Base-by-base conservation (phyloP, 2,888 invertebrate species). In the Macrosiphum euphorbiae region DNA sequence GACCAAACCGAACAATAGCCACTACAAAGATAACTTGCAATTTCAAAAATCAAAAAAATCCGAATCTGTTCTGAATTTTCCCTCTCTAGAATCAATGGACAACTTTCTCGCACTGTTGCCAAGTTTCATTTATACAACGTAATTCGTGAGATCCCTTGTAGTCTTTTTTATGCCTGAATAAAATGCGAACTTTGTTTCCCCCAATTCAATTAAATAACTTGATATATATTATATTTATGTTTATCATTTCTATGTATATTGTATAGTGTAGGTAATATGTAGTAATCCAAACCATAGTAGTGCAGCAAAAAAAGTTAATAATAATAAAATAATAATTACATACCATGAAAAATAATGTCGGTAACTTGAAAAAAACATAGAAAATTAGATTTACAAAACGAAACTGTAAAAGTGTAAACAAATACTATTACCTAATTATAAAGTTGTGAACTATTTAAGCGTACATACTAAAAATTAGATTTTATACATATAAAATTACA, bases 41-140 rank as follows among this genome's bases (percentile, higher is more conserved):
- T 55, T 58, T 89, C 1, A n/a, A 91, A 86, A 91, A 58, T 47
- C 58, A 52, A 58, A 91, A 85, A 86, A 91, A 11, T 86, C 26
- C 4, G 10, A 52, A 91, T 91, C 35, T 35, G 5, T 92, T 86
- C 86, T 61, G 24, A 58, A 26, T 55, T 92, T 78, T 89, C 41
- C 58, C 58, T 89, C 41, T 61, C 20, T 84, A 85, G 8, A 41
- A 26, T 50, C 8, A 24, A 35, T 52, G 20, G 78, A 86, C 35
- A 67, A 86, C 93, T 94, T 94, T 94, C 93, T 85, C 90, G 89
- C 84, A 85, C 28, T 41, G 90, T 90, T 94, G 93, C 86, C 93
- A 94, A 94, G 93, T 94, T 90, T 90, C 58, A 61, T 86, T 61
- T 61, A 35, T 61, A 35, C 58, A 50, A 86, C 85, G 26, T 58